Percentiles rank a stretch among this genome's conserved stretches.
These are phyloP conservation scores for Trigoniulus corallinus DNA, from an alignment of 1,140 invertebrate species.

Conservation along the genomic window DNA sequence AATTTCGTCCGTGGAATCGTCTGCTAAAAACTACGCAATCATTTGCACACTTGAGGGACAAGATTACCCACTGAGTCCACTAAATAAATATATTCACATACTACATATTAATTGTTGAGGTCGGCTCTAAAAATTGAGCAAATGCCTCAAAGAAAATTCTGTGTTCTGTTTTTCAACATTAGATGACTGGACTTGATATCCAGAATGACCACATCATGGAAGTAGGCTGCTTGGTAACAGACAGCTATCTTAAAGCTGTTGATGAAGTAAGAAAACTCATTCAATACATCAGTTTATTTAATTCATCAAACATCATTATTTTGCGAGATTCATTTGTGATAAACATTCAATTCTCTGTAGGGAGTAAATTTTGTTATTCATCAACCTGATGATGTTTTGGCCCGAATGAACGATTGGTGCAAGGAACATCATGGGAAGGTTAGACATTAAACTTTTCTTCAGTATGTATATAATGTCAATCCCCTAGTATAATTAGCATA, in stretches of 20 bases:
- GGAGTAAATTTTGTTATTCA: slow-evolving; percentile 64
- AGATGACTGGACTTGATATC: slow-evolving; percentile 66
- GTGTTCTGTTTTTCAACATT: slow-evolving; percentile 23
- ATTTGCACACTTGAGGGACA: too few relatives aligned
- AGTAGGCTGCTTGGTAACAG: slow-evolving; percentile 72
- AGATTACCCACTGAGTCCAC: too few relatives aligned
- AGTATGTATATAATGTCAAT: too few relatives aligned
- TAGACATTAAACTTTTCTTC: too few relatives aligned
- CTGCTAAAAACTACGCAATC: too few relatives aligned
- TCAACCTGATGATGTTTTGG: slow-evolving; percentile 50
- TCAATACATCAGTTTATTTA: slow-evolving; percentile 1
- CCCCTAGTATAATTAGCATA: not conserved
- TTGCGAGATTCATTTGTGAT: slow-evolving; percentile 3
- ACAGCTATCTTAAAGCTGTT: slow-evolving; percentile 56
- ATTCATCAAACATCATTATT: too few relatives aligned
- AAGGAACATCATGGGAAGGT: slow-evolving; percentile 48
- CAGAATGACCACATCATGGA: slow-evolving; percentile 66
- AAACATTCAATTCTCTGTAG: slow-evolving; percentile 13
- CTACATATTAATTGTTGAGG: too few relatives aligned
- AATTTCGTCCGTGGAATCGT: too few relatives aligned
- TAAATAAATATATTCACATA: too few relatives aligned
- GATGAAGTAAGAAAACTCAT: slow-evolving; percentile 34
- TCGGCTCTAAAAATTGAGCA: too few relatives aligned
- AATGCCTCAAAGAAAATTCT: too few relatives aligned
- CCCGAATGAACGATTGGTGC: slow-evolving; percentile 71